phyloP scores from a whole-genome alignment of 2,113 vertebrate species.

The Myxocyprinus asiaticus region DNA sequence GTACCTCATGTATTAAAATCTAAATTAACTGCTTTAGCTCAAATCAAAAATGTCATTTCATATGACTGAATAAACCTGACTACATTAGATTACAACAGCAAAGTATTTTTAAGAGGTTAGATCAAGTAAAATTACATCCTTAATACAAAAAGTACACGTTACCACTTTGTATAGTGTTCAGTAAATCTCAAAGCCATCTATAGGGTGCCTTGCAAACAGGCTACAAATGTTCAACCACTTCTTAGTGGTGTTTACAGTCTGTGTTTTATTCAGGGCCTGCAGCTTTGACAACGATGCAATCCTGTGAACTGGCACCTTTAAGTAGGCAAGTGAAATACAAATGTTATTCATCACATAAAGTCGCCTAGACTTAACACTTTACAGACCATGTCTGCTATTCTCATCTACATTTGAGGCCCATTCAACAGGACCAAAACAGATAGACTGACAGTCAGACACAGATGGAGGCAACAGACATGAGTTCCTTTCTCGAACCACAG shows the following conservation, averaged over 20 bases:
- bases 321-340: conserved; percentile 69
- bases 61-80: too few species aligned
- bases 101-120: too few species aligned
- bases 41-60: too few species aligned
- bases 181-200: conserved; percentile 1
- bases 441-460: conserved; percentile 40
- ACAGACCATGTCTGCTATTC: conserved; percentile 49
- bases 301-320: conserved; percentile 62
- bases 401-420: conserved; percentile 34
- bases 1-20: too few species aligned
- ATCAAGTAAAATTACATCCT: too few species aligned
- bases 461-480: conserved; percentile 33
- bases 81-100: too few species aligned
- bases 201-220: conserved; percentile 2
- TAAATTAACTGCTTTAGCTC: too few species aligned
- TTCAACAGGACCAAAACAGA: conserved; percentile 39
- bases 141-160: too few species aligned
- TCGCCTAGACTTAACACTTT: conserved; percentile 61
- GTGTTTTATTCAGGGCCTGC: not conserved
- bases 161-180: too few species aligned
- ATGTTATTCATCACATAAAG: conserved; percentile 68
- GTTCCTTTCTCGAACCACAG: conserved; percentile 34
- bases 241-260: too few species aligned
- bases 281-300: conserved; percentile 60
- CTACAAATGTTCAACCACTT: not conserved